Conservation (phyloP, 2,113 vertebrate genomes). For the Tetrao urogallus region DNA sequence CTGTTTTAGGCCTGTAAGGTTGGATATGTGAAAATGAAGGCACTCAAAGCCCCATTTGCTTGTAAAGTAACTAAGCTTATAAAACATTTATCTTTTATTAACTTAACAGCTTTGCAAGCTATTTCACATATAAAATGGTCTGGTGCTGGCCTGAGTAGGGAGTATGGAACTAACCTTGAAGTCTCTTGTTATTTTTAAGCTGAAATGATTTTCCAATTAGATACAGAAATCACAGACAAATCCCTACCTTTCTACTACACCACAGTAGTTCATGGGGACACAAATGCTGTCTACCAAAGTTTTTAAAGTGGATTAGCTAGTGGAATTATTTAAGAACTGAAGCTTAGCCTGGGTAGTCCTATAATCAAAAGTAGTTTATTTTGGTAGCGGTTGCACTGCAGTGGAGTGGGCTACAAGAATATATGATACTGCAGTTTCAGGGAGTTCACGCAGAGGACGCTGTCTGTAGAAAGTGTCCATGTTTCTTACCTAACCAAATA, state of each 20-base stretch:
- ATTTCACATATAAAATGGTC: neutral
- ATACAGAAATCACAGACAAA: neutral
- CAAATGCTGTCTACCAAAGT: neutral
- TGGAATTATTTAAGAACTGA: slow-evolving; percentile 45
- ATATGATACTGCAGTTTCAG: neutral
- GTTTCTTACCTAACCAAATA: slow-evolving; percentile 81
- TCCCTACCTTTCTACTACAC: neutral
- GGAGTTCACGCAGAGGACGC: slow-evolving; percentile 82
- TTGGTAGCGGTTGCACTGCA: slow-evolving; percentile 1
- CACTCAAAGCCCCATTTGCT: neutral
- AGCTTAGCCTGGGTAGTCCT: slow-evolving; percentile 21
- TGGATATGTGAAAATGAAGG: neutral
- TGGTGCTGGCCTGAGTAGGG: neutral
- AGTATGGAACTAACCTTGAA: neutral
- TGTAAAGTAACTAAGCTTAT: neutral
- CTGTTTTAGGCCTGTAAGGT: neutral
- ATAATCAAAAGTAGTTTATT: slow-evolving; percentile 47
- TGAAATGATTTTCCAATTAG: neutral
- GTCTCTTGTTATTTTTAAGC: neutral
- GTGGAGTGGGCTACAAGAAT: slow-evolving; percentile 29
- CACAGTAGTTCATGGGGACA: neutral
- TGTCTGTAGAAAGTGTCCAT: slow-evolving; percentile 67
- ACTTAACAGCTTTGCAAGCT: neutral
- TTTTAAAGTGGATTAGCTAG: slow-evolving; percentile 16
- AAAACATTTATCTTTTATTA: neutral